Evolutionary conservation across 2,797 vertebrate genomes (phyloP), one percentile per base, ranked within the genome.

Genomic region (Mus spretus): DNA sequence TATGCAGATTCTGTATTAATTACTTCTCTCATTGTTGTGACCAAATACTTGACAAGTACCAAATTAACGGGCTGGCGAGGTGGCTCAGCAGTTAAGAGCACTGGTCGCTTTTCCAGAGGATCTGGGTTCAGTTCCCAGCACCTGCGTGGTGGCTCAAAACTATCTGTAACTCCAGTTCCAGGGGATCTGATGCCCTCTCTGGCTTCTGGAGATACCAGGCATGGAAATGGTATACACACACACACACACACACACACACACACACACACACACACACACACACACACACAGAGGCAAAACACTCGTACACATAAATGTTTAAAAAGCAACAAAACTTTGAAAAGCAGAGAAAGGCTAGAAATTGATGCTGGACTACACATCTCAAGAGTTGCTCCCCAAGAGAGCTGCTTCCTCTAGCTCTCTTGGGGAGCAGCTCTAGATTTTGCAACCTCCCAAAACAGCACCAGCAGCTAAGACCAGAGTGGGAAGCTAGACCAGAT

Each of bases 231-330:
- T 17, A 5, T 14, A n/a, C 34, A 26, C 10, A 37, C 11, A 17
- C 6, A 55, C 7, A 37, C 1, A 0, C 22, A 55, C 17, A 37
- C 11, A 17, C 6, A 53, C 7, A n/a, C 34, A n/a, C n/a, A n/a
- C n/a, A n/a, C n/a, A n/a, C n/a, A n/a, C n/a, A n/a, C n/a, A 26
- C 15, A 37, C 11, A 15, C 5, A 53, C 7, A 47, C 47, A 47
- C 47, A n/a, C 1, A 0, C 0, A 0, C 55, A 37, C 1, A 0
- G 13, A 55, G 84, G 50, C 65, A 87, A 70, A 55, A 19, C 13
- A 72, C 13, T 20, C 20, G 6, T 11, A 72, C 22, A 26, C 34
- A 72, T 26, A 37, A 13, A 47, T 2, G 22, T 72, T 37, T 19
- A 34, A 79, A 20, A 53, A 34, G 47, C 47, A 61, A 44, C 24